These are phyloP conservation scores for Stylophora pistillata DNA, from an alignment of 64 coral and sea anemone species.

Conservation along the genomic window DNA sequence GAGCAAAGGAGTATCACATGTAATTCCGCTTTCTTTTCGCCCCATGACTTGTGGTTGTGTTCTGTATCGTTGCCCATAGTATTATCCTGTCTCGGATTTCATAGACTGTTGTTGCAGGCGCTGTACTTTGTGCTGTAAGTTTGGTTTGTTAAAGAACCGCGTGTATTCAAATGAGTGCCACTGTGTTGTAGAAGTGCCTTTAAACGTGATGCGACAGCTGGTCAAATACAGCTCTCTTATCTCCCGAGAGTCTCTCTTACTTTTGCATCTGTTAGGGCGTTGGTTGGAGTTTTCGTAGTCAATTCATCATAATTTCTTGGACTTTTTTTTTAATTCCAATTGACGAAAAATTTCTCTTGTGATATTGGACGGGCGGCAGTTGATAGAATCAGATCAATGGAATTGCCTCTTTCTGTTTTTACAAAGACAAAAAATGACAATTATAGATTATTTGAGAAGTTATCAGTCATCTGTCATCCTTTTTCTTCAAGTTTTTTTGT, in stretches of 20 bases:
- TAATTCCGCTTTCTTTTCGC: slow-evolving; percentile 12
- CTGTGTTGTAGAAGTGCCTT: not conserved
- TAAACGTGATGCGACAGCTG: slow-evolving; percentile 5
- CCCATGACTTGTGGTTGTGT: not conserved
- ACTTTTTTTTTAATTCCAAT: not conserved
- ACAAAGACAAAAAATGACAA: not conserved
- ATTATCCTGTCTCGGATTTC: not conserved
- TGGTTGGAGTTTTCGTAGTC: not conserved
- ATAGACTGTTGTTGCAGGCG: not conserved
- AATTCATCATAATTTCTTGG: not conserved
- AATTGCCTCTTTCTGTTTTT: not conserved
- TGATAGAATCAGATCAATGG: not conserved
- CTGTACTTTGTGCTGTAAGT: not conserved
- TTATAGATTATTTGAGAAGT: not conserved
- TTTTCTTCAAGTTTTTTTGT: not conserved
- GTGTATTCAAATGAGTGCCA: slow-evolving; percentile 15
- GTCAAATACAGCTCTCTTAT: slow-evolving; percentile 36
- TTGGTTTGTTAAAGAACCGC: not conserved
- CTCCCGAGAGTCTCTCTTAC: not conserved
- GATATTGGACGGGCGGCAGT: not conserved
- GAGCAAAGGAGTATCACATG: slow-evolving; percentile 62
- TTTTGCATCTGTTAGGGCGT: not conserved
- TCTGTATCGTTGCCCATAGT: slow-evolving; percentile 5
- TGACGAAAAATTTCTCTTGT: not conserved
- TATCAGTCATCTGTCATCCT: slow-evolving; percentile 10